A percentile compares a stretch with the other conserved stretches of the same genome.
These are phyloP conservation scores for Ophraella communa DNA, from an alignment of 2,888 invertebrate genomes.

Conservation along the genomic window DNA sequence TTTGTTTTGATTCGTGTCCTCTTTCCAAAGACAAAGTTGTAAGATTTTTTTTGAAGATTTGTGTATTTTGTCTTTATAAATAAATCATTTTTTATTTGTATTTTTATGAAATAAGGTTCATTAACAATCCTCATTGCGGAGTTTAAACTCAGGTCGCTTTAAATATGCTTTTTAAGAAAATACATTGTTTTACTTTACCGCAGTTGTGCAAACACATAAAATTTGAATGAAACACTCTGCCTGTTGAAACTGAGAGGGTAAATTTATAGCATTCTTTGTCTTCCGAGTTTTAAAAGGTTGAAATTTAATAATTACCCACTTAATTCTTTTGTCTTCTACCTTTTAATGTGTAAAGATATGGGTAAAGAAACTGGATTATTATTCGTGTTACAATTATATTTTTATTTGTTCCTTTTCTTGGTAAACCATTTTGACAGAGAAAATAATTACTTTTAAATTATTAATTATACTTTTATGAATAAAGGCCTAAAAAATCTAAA, in stretches of 20 bases:
- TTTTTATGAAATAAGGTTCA: background rate
- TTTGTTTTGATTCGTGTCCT: conserved; percentile 8
- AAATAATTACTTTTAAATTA: no score
- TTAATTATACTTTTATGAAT: no score
- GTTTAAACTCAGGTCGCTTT: background rate
- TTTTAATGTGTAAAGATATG: no score
- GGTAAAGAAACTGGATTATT: no score
- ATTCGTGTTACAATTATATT: no score
- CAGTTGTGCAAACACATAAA: background rate
- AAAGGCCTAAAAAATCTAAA: no score
- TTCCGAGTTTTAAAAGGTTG: no score
- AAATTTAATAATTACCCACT: no score
- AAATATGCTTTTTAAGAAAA: background rate
- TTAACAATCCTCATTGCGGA: background rate
- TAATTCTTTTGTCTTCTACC: no score
- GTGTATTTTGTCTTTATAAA: background rate
- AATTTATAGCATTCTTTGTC: background rate
- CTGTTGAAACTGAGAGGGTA: background rate
- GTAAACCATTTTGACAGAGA: no score
- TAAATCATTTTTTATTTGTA: background rate
- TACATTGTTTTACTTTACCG: background rate
- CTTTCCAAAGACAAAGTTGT: conserved; percentile 6
- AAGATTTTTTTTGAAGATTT: background rate
- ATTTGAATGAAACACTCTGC: background rate
- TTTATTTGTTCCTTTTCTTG: no score